These are phyloP conservation scores for Callosobruchus maculatus DNA, from an alignment of 2,888 invertebrate species.

Conservation along the genomic window DNA sequence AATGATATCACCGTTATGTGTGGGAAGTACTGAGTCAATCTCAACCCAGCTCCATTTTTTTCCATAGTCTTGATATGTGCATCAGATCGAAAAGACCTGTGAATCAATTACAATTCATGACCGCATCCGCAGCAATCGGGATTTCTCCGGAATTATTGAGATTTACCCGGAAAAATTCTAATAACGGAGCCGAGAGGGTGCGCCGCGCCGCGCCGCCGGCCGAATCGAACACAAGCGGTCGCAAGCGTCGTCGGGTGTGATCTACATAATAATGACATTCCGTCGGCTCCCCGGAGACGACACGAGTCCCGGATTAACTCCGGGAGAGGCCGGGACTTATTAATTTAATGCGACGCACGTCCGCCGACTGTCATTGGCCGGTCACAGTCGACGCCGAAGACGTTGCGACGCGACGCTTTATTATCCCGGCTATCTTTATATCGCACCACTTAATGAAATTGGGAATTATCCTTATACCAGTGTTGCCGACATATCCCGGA, in stretches of 20 bases:
- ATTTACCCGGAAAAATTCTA: not conserved
- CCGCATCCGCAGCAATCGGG: not conserved
- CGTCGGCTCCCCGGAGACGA: slow-evolving; percentile 42
- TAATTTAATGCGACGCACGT: slow-evolving; percentile 51
- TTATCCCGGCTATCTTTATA: not conserved
- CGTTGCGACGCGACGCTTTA: not conserved
- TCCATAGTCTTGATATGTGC: too few species aligned
- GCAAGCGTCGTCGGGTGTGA: slow-evolving; percentile 50
- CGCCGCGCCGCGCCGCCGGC: not conserved
- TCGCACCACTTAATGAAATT: not conserved
- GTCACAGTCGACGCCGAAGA: slow-evolving; percentile 18
- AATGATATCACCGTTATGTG: too few species aligned
- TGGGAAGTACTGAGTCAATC: too few species aligned
- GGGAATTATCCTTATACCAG: not conserved
- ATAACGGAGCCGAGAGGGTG: not conserved
- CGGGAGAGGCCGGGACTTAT: slow-evolving; percentile 43
- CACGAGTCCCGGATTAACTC: slow-evolving; percentile 49
- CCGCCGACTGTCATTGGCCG: slow-evolving; percentile 47
- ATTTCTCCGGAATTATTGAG: not conserved
- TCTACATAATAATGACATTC: slow-evolving; percentile 52
- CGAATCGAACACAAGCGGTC: slow-evolving; percentile 23
- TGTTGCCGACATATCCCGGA: too few species aligned
- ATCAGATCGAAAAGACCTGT: not conserved
- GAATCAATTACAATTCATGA: not conserved
- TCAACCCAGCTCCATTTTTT: too few species aligned